Evolutionary conservation across 1,140 invertebrate genomes (phyloP).

Genomic region (Drepana arcuata): DNA sequence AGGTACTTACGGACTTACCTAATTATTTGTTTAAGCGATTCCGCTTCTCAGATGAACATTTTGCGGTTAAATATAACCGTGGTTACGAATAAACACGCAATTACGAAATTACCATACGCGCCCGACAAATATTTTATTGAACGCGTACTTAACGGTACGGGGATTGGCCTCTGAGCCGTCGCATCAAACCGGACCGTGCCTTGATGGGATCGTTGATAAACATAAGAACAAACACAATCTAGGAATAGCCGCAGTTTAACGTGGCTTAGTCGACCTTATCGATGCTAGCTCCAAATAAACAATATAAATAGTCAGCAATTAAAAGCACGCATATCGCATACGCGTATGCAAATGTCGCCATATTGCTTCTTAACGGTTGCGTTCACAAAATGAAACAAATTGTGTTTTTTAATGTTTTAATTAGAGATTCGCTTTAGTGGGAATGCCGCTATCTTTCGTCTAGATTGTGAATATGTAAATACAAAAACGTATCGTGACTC

Average conservation of each 20-base stretch:
- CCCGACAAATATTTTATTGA: conserved; percentile 28
- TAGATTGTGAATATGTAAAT: conserved; percentile 37
- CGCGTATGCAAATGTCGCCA: conserved; percentile 30
- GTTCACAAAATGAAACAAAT: conserved; percentile 26
- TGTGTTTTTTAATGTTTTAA: conserved; percentile 45
- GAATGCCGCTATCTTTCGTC: conserved; percentile 22
- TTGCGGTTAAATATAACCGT: conserved; percentile 14
- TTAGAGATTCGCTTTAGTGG: conserved; percentile 24
- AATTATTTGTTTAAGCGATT: conserved; percentile 21
- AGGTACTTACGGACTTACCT: too few species aligned
- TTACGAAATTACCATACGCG: conserved; percentile 42
- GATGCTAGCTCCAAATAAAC: conserved; percentile 22
- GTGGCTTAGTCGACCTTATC: conserved; percentile 16
- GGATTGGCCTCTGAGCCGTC: conserved; percentile 8
- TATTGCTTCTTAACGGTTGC: conserved; percentile 24
- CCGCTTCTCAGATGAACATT: conserved; percentile 13
- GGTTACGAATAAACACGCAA: conserved; percentile 33
- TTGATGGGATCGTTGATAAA: conserved; percentile 10
- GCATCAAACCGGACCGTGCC: conserved; percentile 9
- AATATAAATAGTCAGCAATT: conserved; percentile 26
- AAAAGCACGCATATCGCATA: conserved; percentile 24
- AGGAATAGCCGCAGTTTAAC: conserved; percentile 8
- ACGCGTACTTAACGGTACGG: conserved; percentile 25
- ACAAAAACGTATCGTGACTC: conserved; percentile 35
- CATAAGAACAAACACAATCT: conserved; percentile 12